Evolutionary conservation across 2,797 vertebrate species (phyloP).

Genomic region (Merluccius polli): DNA sequence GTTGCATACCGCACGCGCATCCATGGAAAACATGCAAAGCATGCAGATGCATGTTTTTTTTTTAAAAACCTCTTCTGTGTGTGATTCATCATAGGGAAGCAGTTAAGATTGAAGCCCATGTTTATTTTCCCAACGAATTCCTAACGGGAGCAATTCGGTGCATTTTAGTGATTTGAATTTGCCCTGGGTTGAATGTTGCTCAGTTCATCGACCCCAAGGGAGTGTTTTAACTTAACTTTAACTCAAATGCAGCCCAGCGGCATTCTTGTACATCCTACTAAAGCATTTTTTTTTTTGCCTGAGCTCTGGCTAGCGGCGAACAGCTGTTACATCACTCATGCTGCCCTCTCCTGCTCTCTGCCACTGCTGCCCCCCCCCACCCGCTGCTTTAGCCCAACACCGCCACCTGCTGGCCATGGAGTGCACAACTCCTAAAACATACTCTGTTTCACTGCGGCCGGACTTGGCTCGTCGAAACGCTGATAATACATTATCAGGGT

Average conservation of each 20-base stretch:
- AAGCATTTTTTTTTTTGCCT: not conserved
- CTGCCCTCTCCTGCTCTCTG: slow-evolving; percentile 13
- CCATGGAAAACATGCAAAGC: not conserved
- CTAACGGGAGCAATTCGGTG: not conserved
- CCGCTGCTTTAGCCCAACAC: slow-evolving; percentile 28
- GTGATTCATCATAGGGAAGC: not conserved
- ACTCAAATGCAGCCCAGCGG: not conserved
- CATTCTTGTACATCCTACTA: not conserved
- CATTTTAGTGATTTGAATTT: not conserved
- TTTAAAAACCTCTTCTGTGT: not conserved
- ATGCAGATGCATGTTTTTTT: not conserved
- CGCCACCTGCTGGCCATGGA: slow-evolving; percentile 50
- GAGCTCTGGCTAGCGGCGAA: not conserved
- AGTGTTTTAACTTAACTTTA: not conserved
- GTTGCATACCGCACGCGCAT: not conserved
- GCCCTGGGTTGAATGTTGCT: not conserved
- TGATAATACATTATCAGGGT: not conserved
- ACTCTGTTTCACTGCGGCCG: not conserved
- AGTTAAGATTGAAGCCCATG: not conserved
- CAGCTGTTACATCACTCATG: not conserved
- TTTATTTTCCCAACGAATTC: not conserved
- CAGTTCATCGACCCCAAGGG: not conserved
- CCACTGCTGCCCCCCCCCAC: not conserved
- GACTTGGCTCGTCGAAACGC: not conserved
- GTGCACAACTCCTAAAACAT: not conserved